Percentiles rank a stretch among this genome's conserved stretches.
phyloP scores from a whole-genome alignment of 2,888 invertebrate species.

The Tridacna crocea region DNA sequence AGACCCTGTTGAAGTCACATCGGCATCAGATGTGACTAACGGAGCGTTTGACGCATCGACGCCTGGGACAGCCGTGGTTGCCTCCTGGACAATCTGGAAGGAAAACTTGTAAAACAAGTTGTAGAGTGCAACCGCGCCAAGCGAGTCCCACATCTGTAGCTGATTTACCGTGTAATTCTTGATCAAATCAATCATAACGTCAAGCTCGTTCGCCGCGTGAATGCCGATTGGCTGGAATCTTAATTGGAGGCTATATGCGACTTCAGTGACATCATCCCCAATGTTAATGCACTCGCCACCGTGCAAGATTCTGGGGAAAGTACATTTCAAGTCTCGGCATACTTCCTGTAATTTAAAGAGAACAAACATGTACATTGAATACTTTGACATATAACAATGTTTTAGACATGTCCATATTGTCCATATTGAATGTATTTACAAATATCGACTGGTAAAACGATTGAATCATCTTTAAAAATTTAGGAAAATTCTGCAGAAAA shows the following conservation, averaged over 20 bases:
- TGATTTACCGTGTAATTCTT: neutral
- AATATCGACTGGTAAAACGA: no score
- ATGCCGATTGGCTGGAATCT: slow-evolving; percentile 9
- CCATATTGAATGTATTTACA: neutral
- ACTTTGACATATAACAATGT: neutral
- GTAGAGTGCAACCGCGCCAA: neutral
- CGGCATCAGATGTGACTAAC: neutral
- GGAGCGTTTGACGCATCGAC: neutral
- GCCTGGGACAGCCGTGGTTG: neutral
- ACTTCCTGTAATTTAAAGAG: slow-evolving; percentile 26
- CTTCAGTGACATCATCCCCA: slow-evolving; percentile 23
- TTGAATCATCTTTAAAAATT: no score
- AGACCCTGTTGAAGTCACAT: neutral
- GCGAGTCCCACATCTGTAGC: neutral
- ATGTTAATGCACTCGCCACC: slow-evolving; percentile 29
- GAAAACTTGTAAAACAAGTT: neutral
- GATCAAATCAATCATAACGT: neutral
- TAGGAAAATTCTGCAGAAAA: no score
- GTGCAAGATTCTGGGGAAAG: slow-evolving; percentile 30
- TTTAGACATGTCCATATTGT: neutral
- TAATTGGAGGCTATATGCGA: slow-evolving; percentile 28
- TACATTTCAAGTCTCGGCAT: slow-evolving; percentile 34
- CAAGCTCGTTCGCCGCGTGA: neutral
- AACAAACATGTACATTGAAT: neutral
- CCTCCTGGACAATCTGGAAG: neutral